Conservation (phyloP, 2,797 vertebrate species). For the Columba guinea region DNA sequence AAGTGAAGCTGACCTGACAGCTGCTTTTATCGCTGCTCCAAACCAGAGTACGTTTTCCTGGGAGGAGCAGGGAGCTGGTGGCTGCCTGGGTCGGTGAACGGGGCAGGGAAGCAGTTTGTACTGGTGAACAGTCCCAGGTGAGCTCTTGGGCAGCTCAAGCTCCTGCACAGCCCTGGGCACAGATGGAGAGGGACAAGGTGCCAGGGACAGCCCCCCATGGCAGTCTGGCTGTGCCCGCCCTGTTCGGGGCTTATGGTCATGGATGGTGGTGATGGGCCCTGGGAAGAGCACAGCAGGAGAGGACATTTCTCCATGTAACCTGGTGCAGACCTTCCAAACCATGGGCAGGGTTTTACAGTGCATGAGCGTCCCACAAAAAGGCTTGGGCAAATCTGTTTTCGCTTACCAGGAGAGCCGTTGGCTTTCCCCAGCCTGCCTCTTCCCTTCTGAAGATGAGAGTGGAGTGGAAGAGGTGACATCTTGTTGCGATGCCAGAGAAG, state of each 20-base stretch:
- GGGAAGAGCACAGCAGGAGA: neutral
- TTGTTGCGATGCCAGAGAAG: neutral
- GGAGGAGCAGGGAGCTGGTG: neutral
- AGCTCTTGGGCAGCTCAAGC: neutral
- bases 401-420: neutral
- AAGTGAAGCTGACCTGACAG: neutral
- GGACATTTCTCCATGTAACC: neutral
- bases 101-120: neutral
- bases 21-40: neutral
- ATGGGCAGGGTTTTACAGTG: neutral
- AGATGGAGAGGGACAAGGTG: neutral
- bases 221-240: neutral
- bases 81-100: neutral
- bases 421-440: neutral
- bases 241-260: rapidly evolving
- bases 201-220: neutral
- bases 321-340: neutral
- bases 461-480: neutral
- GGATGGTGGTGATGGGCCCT: neutral
- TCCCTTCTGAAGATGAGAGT: neutral
- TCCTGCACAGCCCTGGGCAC: neutral
- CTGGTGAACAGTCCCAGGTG: rapidly evolving
- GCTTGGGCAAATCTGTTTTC: neutral
- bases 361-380: neutral
- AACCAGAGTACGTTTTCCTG: neutral